Conservation (phyloP, 2,113 vertebrate species). For the Thomomys bottae region DNA sequence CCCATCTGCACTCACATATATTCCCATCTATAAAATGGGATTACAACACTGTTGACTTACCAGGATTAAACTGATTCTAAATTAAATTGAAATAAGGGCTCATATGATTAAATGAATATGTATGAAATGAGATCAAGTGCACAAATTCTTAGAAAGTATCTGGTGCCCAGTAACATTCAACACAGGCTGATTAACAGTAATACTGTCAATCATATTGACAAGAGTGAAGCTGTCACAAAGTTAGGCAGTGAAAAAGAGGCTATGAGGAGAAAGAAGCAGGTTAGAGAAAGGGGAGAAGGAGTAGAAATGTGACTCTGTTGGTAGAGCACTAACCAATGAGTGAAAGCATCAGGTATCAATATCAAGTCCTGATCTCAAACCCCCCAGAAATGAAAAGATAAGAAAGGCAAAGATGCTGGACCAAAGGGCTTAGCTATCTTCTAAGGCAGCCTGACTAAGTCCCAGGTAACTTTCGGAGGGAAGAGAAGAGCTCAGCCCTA, state of each 20-base stretch:
- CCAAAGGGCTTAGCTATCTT: not conserved
- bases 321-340: too few species aligned
- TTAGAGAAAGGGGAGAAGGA: not conserved
- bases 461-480: not conserved
- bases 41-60: not conserved
- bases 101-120: not conserved
- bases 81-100: not conserved
- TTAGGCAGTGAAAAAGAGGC: too few species aligned
- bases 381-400: too few species aligned
- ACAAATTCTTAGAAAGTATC: not conserved
- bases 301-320: too few species aligned
- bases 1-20: not conserved
- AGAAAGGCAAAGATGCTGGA: too few species aligned
- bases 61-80: not conserved
- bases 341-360: too few species aligned
- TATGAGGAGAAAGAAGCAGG: not conserved
- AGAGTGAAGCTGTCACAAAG: not conserved
- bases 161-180: not conserved
- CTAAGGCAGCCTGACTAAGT: not conserved
- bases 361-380: too few species aligned
- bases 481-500: not conserved
- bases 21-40: conserved; percentile 13
- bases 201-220: not conserved
- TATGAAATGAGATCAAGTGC: not conserved
- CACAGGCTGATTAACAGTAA: too few species aligned